phyloP scores from a whole-genome alignment of 2,797 vertebrate species.

The Pseudomugil gertrudae region DNA sequence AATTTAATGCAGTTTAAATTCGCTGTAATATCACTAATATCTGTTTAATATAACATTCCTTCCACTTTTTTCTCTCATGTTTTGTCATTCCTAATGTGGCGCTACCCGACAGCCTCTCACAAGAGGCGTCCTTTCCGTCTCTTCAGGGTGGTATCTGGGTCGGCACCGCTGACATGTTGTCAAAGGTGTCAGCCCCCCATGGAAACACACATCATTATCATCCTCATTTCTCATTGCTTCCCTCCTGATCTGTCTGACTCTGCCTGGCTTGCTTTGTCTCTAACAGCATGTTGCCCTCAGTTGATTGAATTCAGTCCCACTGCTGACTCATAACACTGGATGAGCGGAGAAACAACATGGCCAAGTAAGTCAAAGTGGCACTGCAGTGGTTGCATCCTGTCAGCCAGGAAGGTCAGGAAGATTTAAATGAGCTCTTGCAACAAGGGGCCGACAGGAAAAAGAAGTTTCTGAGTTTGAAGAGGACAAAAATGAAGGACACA shows the following conservation, averaged over 20 bases:
- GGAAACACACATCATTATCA: slow-evolving; percentile 69
- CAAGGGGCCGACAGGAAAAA: not conserved
- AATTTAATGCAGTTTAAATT: slow-evolving; percentile 3
- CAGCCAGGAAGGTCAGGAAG: slow-evolving; percentile 27
- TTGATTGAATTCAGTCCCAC: slow-evolving; percentile 51
- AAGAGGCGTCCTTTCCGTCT: slow-evolving; percentile 39
- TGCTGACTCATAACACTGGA: slow-evolving; percentile 59
- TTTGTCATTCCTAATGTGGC: slow-evolving; percentile 7
- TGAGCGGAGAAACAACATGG: slow-evolving; percentile 2
- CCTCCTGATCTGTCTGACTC: slow-evolving; percentile 43
- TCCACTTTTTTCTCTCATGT: slow-evolving; percentile 1
- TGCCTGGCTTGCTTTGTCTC: slow-evolving; percentile 56
- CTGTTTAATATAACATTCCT: not conserved
- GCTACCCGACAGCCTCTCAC: slow-evolving; percentile 30
- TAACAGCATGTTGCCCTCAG: slow-evolving; percentile 48
- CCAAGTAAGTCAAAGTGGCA: slow-evolving; percentile 39
- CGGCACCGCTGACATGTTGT: slow-evolving; percentile 63
- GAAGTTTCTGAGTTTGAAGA: not conserved
- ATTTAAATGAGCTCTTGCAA: slow-evolving; percentile 11
- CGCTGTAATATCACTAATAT: not conserved
- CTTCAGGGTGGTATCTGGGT: slow-evolving; percentile 55
- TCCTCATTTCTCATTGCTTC: slow-evolving; percentile 54
- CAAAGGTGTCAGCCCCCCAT: slow-evolving; percentile 58
- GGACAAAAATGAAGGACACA: slow-evolving; percentile 10
- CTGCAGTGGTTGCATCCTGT: slow-evolving; percentile 31